A percentile compares a stretch with the other conserved stretches of the same genome.
Conservation (phyloP, 2,888 invertebrate genomes). For the Dryobotodes eremita region DNA sequence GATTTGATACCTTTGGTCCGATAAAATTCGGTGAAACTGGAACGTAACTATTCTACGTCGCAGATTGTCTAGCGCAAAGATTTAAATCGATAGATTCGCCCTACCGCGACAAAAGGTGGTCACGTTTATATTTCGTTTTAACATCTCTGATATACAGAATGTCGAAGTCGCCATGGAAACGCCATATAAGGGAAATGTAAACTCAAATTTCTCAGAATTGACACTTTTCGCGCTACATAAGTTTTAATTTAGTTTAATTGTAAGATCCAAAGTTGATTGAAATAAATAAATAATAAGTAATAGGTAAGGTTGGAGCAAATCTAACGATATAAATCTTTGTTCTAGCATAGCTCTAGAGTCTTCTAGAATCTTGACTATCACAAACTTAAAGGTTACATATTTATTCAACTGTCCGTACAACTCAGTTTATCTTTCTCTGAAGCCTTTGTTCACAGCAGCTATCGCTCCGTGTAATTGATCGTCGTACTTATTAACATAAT, state of each 20-base stretch:
- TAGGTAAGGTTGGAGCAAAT: background rate
- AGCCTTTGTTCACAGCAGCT: background rate
- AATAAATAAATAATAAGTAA: too few relatives aligned
- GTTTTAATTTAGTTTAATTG: too few relatives aligned
- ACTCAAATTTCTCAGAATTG: background rate
- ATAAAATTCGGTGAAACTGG: background rate
- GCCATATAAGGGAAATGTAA: background rate
- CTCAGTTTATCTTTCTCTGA: background rate
- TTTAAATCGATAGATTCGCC: background rate
- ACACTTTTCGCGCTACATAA: background rate
- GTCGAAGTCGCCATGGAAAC: background rate
- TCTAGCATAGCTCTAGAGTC: background rate
- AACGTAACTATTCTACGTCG: too few relatives aligned
- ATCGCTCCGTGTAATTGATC: background rate
- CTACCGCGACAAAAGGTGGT: background rate
- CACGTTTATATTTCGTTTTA: background rate
- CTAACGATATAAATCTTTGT: background rate
- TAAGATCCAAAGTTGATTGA: too few relatives aligned
- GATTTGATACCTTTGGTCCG: background rate
- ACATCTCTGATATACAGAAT: background rate
- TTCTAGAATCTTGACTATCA: background rate
- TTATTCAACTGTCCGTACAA: background rate
- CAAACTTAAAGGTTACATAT: background rate
- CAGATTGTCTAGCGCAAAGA: background rate
- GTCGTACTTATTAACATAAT: slow-evolving; percentile 25